phyloP scores from a whole-genome alignment of 2,113 vertebrate genomes.

The Urocolius indicus region DNA sequence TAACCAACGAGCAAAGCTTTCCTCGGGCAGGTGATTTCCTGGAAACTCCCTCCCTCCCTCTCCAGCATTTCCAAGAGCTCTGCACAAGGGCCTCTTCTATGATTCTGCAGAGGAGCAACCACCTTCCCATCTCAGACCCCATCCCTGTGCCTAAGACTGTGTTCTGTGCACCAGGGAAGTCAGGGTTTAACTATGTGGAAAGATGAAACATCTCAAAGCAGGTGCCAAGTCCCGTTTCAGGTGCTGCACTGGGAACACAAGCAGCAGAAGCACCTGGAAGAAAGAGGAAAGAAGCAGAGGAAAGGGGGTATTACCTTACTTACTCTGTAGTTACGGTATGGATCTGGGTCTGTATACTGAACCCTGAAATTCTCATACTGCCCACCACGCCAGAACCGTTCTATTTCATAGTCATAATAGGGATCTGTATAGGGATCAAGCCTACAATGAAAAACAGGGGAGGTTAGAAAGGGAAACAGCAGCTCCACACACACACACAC shows the following conservation, averaged over 20 bases:
- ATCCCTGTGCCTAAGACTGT: rapidly evolving
- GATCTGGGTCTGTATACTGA: constrained; percentile 94
- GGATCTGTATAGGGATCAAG: constrained; percentile 91
- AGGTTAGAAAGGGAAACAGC: neutral
- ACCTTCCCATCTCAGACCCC: neutral
- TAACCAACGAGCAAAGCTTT: neutral
- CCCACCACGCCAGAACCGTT: constrained; percentile 94
- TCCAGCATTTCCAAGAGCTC: neutral
- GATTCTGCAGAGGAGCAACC: neutral
- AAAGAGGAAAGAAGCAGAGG: neutral
- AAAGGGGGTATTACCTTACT: constrained; percentile 72
- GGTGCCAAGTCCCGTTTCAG: neutral
- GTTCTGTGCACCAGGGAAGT: neutral
- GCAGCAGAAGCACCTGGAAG: neutral
- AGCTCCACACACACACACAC: neutral
- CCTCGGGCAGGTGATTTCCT: neutral
- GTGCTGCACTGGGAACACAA: neutral
- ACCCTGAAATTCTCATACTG: constrained; percentile 99
- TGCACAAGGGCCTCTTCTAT: neutral
- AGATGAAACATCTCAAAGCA: neutral
- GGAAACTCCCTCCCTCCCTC: neutral
- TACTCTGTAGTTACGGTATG: constrained; percentile 89
- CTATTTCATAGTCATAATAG: constrained; percentile 96
- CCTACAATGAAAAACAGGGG: constrained; percentile 67
- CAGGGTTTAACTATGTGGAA: neutral